These are phyloP conservation scores for Trogon surrucura DNA, from an alignment of 2,113 vertebrate species.

Conservation along the genomic window DNA sequence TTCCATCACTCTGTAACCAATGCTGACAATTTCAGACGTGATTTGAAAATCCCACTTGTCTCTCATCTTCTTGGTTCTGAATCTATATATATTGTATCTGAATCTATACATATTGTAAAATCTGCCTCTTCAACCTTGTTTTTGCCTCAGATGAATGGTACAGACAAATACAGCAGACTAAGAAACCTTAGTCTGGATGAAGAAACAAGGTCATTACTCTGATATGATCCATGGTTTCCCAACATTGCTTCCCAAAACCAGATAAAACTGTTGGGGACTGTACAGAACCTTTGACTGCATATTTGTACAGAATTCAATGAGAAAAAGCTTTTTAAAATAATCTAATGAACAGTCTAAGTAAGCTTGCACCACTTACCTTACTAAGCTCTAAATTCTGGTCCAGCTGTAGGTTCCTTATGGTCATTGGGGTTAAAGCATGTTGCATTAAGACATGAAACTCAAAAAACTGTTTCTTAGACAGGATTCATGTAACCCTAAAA, in stretches of 20 bases:
- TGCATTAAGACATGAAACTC: neutral
- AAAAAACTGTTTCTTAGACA: neutral
- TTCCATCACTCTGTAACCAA: neutral
- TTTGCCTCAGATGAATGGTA: neutral
- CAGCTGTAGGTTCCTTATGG: neutral
- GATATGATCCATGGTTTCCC: neutral
- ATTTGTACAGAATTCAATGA: neutral
- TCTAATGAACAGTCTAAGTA: neutral
- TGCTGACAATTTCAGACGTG: neutral
- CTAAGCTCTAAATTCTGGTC: neutral
- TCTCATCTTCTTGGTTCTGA: neutral
- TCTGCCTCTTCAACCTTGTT: neutral
- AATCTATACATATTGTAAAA: neutral
- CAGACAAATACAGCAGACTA: neutral
- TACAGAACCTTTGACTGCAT: neutral
- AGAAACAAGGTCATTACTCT: neutral
- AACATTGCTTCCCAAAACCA: neutral
- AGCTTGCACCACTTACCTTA: neutral
- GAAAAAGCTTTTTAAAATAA: neutral
- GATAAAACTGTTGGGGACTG: neutral
- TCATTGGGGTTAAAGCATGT: neutral
- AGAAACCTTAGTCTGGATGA: neutral
- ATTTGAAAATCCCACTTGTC: neutral
- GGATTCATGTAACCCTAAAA: neutral
- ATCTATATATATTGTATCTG: neutral